Evolutionary conservation across 2,797 vertebrate species (phyloP).

Genomic region (Takifugu rubripes): DNA sequence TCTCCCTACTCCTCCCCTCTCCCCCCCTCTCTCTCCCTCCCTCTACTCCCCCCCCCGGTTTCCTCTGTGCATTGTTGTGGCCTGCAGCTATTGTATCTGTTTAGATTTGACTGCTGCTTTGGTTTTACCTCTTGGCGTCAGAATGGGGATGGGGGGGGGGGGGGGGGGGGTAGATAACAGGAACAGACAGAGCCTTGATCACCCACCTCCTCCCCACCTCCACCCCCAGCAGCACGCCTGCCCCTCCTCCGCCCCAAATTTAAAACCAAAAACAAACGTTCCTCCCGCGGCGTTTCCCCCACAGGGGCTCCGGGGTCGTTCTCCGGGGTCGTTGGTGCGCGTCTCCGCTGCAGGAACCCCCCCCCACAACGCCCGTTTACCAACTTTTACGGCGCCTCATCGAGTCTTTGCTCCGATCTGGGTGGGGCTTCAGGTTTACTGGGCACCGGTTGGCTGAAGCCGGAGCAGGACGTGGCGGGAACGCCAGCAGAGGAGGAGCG

Average conservation of each 20-base stretch:
- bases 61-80: conserved; percentile 71
- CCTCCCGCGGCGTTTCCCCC: neutral
- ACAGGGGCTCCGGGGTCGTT: too few relatives aligned
- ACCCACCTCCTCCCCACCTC: conserved; percentile 16
- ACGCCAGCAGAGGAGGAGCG: too few relatives aligned
- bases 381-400: too few relatives aligned
- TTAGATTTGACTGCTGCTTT: conserved; percentile 71
- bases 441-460: too few relatives aligned
- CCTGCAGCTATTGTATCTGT: conserved; percentile 73
- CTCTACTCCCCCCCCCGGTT: conserved; percentile 37
- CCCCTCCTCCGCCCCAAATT: neutral
- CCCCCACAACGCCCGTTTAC: too few relatives aligned
- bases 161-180: conserved; percentile 54
- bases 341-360: too few relatives aligned
- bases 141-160: conserved; percentile 38
- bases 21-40: conserved; percentile 46
- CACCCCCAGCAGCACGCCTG: neutral
- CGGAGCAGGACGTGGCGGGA: too few relatives aligned
- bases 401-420: too few relatives aligned
- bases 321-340: too few relatives aligned
- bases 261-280: conserved; percentile 37
- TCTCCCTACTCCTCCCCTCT: conserved; percentile 51
- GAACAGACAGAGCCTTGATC: conserved; percentile 62
- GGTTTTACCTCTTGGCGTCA: conserved; percentile 63
- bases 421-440: too few relatives aligned